Base-by-base conservation (phyloP, 2,797 vertebrate species). In the Coregonus ussuriensis region DNA sequence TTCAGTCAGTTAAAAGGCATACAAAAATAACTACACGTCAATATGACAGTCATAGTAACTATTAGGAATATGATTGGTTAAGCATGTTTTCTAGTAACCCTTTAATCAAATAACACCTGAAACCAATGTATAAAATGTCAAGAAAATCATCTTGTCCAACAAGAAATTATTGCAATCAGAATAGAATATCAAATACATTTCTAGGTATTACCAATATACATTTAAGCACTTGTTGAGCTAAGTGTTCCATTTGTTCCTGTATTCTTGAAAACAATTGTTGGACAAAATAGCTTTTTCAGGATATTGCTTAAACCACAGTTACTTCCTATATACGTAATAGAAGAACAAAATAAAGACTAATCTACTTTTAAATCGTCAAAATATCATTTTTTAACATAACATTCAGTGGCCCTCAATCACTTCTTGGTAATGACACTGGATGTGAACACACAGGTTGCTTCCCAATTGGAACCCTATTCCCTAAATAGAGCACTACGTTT, bases 11-110 rank as follows among this genome's bases (percentile, higher is more conserved):
- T 85, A 89, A 84, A 91, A 83, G 75, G 78, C 81, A 79, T 78
- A 81, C 71, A 56, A 83, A 85, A 86, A 69, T 15, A 86, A 79
- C 74, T 82, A 75, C 47, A 51, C 13, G 54, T 33, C 31, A 51
- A 65, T 14, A 47, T 37, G 41, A 47, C 77, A 84, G 67, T 16
- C 59, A 35, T 79, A 77, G 41, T 67, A 76, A 85, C 79, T 79
- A 79, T 51, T 70, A 80, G 74, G 74, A 51, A 81, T 90, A 86
- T 81, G 80, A 92, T 89, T 89, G 75, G 81, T 89, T 89, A 81
- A 78, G 74, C 72, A 88, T 79, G 80, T 88, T 82, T 63, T 84
- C 82, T 84, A 86, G 82, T 25, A 13, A 25, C n/a, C 83, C 71
- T 85, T 52, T 25, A 37, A 87, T 81, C 82, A 79, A 67, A 82